These are phyloP conservation scores for Salpingus planirostris DNA, from an alignment of 2,888 invertebrate genomes.

Conservation along the genomic window DNA sequence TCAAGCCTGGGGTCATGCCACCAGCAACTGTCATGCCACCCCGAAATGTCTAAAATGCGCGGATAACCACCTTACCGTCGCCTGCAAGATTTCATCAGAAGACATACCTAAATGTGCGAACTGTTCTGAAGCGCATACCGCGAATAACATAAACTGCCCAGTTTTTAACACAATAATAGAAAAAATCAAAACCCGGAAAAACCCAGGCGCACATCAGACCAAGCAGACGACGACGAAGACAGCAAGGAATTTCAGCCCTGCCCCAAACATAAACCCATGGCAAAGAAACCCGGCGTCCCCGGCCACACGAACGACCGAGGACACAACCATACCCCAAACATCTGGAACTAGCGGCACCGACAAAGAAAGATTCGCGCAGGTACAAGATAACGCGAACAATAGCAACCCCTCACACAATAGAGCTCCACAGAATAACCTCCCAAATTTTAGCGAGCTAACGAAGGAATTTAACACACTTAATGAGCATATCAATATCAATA, in stretches of 20 bases:
- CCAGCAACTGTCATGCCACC: slow-evolving; percentile 18
- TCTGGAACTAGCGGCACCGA: not conserved
- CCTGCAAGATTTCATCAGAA: too few species aligned
- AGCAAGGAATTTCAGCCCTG: not conserved
- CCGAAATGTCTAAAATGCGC: slow-evolving; percentile 24
- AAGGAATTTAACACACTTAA: not conserved
- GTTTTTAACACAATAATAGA: slow-evolving; percentile 1
- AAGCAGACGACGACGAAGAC: not conserved
- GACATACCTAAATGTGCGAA: slow-evolving; percentile 20
- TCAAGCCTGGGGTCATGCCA: slow-evolving; percentile 24
- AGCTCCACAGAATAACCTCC: too few species aligned
- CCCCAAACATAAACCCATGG: not conserved
- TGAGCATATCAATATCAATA: not conserved
- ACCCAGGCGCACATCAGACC: not conserved
- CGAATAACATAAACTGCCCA: slow-evolving; percentile 1
- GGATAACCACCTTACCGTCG: slow-evolving; percentile 17
- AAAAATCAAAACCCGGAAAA: not conserved
- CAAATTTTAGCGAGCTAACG: too few species aligned
- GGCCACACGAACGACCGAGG: too few species aligned
- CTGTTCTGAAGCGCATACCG: slow-evolving; percentile 12
- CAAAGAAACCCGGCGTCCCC: too few species aligned
- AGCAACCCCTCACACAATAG: too few species aligned
- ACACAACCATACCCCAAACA: not conserved
- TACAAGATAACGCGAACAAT: too few species aligned
- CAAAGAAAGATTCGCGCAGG: too few species aligned